These are phyloP conservation scores for Neofelis nebulosa DNA, from an alignment of 2,113 vertebrate genomes.

Conservation along the genomic window DNA sequence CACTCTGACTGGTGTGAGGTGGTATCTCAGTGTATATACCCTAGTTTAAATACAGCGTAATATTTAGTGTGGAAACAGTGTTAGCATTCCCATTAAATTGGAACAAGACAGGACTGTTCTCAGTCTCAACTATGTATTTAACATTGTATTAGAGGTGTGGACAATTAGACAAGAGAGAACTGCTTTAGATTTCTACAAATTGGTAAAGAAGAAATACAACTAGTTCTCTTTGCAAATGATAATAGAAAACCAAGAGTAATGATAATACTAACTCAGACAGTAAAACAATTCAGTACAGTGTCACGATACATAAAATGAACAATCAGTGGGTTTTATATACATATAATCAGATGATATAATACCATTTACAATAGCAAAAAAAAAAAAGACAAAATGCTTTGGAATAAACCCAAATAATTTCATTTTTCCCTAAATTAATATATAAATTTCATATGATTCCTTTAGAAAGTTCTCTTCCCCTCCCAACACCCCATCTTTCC, in stretches of 20 bases:
- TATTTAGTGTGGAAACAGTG: background rate
- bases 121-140: background rate
- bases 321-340: background rate
- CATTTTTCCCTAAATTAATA: background rate
- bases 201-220: constrained; percentile 2
- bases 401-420: background rate
- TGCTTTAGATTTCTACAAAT: background rate
- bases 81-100: background rate
- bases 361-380: background rate
- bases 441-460: background rate
- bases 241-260: background rate
- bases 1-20: too few species aligned
- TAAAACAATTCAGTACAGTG: background rate
- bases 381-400: background rate
- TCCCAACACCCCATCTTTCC: background rate
- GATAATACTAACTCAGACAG: background rate
- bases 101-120: background rate
- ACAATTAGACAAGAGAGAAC: background rate
- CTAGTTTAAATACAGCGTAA: background rate
- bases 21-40: background rate
- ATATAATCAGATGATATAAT: background rate
- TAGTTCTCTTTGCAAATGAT: background rate
- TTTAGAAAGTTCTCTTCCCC: background rate
- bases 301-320: background rate
- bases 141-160: background rate